These are phyloP conservation scores for Tor tambroides DNA, from an alignment of 2,113 vertebrate species.

Conservation along the genomic window DNA sequence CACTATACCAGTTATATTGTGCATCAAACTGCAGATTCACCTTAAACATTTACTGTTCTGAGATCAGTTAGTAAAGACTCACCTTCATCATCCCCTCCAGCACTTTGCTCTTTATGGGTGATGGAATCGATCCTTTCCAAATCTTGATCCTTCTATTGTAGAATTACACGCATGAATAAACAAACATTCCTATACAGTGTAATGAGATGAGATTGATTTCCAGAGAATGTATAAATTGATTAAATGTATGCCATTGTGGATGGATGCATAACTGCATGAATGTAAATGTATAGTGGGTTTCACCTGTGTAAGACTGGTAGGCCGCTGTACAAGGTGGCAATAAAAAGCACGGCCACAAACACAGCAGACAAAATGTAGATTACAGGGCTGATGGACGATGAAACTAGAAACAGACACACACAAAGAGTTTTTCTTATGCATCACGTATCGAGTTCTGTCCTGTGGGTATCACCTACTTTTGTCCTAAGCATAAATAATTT, in stretches of 20 bases:
- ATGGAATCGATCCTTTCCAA: slow-evolving; percentile 61
- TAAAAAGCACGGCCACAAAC: slow-evolving; percentile 54
- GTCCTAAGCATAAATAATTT: neutral
- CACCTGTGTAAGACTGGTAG: slow-evolving; percentile 69
- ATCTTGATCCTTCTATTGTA: slow-evolving; percentile 46
- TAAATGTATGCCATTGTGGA: neutral
- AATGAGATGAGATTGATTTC: neutral
- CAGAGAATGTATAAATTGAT: neutral
- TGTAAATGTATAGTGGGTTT: slow-evolving; percentile 18
- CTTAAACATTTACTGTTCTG: neutral
- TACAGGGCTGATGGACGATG: slow-evolving; percentile 39
- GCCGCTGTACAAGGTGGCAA: slow-evolving; percentile 61
- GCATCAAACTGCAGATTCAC: neutral
- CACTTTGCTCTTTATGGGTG: slow-evolving; percentile 62
- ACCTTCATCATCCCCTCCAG: slow-evolving; percentile 58
- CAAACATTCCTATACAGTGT: slow-evolving; percentile 8
- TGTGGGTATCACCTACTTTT: neutral
- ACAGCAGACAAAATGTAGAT: slow-evolving; percentile 58
- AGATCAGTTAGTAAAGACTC: slow-evolving; percentile 27
- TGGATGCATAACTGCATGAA: neutral
- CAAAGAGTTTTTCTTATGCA: neutral
- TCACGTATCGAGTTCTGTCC: neutral
- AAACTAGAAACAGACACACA: slow-evolving; percentile 40
- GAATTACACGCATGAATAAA: slow-evolving; percentile 30
- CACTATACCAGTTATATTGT: neutral